These are phyloP conservation scores for Saccostrea cuccullata DNA, from an alignment of 1,140 invertebrate genomes.

Conservation along the genomic window DNA sequence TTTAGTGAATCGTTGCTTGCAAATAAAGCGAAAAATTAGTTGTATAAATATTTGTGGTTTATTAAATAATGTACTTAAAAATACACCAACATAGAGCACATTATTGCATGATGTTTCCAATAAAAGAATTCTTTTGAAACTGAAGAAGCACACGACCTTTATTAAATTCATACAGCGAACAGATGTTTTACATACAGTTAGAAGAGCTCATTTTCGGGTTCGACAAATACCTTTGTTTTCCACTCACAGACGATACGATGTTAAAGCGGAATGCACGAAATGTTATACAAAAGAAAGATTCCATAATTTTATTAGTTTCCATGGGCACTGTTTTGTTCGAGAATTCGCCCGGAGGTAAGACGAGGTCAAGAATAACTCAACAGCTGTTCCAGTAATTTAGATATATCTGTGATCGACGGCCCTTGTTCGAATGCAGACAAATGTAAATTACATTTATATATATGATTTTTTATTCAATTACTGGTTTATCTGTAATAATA, in stretches of 20 bases:
- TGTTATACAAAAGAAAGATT: conserved; percentile 22
- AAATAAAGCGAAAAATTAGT: no score
- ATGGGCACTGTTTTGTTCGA: background rate
- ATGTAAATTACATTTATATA: background rate
- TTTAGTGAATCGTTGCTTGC: no score
- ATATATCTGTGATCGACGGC: background rate
- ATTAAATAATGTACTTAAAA: no score
- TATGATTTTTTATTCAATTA: background rate
- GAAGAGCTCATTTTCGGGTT: conserved; percentile 15
- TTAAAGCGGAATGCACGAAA: conserved; percentile 12
- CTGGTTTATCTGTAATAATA: no score
- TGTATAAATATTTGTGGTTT: no score
- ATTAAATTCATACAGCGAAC: background rate
- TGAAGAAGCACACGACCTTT: background rate
- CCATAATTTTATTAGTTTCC: conserved; percentile 38
- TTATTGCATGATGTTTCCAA: background rate
- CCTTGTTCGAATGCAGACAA: background rate
- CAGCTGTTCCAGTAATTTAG: background rate
- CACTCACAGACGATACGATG: background rate
- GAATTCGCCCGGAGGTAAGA: background rate
- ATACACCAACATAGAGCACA: background rate
- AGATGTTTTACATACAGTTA: conserved; percentile 24
- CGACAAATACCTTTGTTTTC: conserved; percentile 30
- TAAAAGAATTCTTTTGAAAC: conserved; percentile 9
- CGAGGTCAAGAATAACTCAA: conserved; percentile 8